Evolutionary conservation across 2,888 invertebrate genomes (phyloP).

Genomic region (Athalia circularis): DNA sequence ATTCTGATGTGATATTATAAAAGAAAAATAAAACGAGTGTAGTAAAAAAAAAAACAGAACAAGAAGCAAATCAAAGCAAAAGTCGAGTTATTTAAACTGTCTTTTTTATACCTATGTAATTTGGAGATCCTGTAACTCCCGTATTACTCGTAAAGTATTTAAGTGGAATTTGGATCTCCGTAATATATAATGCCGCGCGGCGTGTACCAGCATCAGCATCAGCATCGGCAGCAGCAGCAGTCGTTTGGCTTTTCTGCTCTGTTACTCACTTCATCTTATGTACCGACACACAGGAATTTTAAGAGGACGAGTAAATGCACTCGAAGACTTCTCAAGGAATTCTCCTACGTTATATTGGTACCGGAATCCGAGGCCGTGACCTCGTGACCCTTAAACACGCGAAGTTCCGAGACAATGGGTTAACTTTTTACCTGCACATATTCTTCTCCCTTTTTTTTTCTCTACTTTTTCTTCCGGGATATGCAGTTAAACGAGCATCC

Average conservation of each 20-base stretch:
- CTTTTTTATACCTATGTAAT: too few relatives aligned
- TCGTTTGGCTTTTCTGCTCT: too few relatives aligned
- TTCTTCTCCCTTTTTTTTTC: background rate
- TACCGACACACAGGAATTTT: constrained; percentile 37
- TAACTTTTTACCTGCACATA: constrained; percentile 5
- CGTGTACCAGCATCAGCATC: too few relatives aligned
- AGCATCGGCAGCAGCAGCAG: background rate
- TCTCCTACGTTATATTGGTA: constrained; percentile 21
- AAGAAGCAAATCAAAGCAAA: background rate
- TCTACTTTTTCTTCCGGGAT: background rate
- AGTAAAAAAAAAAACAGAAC: too few relatives aligned
- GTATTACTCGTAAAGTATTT: background rate
- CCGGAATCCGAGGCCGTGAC: constrained; percentile 35
- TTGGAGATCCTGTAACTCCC: too few relatives aligned
- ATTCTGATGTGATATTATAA: too few relatives aligned
- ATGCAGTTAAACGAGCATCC: too few relatives aligned
- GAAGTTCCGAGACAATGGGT: constrained; percentile 9
- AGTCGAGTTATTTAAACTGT: background rate
- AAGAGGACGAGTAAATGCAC: constrained; percentile 46
- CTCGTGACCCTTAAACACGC: constrained; percentile 13
- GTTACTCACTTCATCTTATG: constrained; percentile 6
- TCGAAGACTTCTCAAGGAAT: constrained; percentile 26
- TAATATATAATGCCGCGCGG: too few relatives aligned
- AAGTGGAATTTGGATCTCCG: too few relatives aligned
- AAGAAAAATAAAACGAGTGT: too few relatives aligned